Conservation (phyloP, 2,797 vertebrate genomes). For the Typhlichthys subterraneus region DNA sequence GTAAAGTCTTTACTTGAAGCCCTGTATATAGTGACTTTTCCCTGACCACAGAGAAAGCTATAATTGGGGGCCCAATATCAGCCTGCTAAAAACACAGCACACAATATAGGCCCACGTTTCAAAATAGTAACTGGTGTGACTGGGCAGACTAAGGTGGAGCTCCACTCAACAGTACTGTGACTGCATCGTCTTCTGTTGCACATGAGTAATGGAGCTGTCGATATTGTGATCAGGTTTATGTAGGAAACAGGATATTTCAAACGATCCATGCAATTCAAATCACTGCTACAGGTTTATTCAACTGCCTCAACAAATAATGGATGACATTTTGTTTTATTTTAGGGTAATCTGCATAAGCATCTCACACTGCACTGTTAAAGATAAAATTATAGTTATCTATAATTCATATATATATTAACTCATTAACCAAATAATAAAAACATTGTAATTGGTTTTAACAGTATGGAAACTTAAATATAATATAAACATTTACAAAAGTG, state of each 20-base stretch:
- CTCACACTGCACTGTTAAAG: background rate
- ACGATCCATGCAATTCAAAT: background rate
- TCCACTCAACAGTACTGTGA: slow-evolving; percentile 4
- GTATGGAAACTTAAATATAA: too few relatives aligned
- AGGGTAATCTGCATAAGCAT: background rate
- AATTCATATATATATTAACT: background rate
- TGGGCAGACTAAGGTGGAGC: slow-evolving; percentile 47
- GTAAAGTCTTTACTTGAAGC: slow-evolving; percentile 24
- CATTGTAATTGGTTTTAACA: too few relatives aligned
- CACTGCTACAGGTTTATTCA: background rate
- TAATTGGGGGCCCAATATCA: slow-evolving; percentile 73
- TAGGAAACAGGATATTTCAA: background rate
- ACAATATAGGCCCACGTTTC: slow-evolving; percentile 50
- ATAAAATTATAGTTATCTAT: too few relatives aligned
- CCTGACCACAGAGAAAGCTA: slow-evolving; percentile 71
- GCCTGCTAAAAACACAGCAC: slow-evolving; percentile 60
- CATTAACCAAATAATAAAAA: background rate
- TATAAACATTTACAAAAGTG: too few relatives aligned
- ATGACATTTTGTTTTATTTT: background rate
- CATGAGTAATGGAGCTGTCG: background rate
- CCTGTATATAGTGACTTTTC: slow-evolving; percentile 64
- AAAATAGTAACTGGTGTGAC: slow-evolving; percentile 65
- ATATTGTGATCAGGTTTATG: background rate
- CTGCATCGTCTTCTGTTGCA: background rate
- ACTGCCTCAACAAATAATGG: background rate